Conservation (phyloP, 2,888 invertebrate species). For the Meteorus cinctellus region DNA sequence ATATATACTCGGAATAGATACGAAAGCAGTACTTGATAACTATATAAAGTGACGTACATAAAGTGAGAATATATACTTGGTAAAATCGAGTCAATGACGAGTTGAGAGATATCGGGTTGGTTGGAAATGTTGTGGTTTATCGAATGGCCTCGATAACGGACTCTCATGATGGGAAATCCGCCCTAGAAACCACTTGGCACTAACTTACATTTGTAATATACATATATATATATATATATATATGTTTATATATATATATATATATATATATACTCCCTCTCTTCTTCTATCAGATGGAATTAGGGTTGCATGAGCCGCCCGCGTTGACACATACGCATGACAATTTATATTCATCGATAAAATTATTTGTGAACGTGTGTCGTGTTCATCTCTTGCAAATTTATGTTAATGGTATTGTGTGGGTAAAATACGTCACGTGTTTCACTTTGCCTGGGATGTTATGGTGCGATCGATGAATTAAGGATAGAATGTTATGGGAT, state of each 20-base stretch:
- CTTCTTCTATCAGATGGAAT: conserved; percentile 57
- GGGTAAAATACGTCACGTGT: background rate
- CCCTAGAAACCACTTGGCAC: conserved; percentile 59
- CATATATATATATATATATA: conserved; percentile 48
- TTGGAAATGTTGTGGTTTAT: conserved; percentile 38
- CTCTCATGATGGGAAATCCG: conserved; percentile 56
- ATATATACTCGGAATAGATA: background rate
- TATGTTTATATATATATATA: background rate
- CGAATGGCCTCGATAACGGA: conserved; percentile 52
- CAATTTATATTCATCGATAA: background rate
- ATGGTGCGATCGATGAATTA: background rate
- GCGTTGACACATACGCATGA: conserved; percentile 40
- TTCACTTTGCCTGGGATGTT: background rate
- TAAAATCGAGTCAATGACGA: conserved; percentile 8
- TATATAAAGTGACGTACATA: background rate
- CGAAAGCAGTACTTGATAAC: background rate
- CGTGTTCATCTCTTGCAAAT: background rate
- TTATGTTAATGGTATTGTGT: background rate
- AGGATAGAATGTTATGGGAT: too few relatives aligned
- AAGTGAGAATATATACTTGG: conserved; percentile 18
- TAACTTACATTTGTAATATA: conserved; percentile 60
- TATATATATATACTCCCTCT: background rate
- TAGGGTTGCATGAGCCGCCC: conserved; percentile 57
- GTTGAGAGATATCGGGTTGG: conserved; percentile 17
- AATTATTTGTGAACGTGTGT: background rate